Evolutionary conservation across 2,888 invertebrate species (phyloP), one percentile per base, ranked within the genome.

Genomic region (Coenonympha arcania): DNA sequence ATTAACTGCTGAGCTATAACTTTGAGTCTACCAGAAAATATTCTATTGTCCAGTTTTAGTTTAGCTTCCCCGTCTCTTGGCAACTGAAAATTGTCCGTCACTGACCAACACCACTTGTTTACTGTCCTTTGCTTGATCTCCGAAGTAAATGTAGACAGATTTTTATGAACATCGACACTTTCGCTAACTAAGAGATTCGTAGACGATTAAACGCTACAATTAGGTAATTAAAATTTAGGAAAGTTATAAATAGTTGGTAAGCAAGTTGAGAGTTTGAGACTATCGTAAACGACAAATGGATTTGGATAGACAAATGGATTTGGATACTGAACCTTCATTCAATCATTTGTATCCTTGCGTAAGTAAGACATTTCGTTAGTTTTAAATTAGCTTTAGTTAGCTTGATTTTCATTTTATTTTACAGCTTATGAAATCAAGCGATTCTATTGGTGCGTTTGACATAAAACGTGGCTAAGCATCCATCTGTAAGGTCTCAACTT

Each of bases 31-130:
- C 63, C 53, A 45, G n/a, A 50, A 43, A 44, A 55, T 64, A 61
- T 65, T 71, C 66, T 62, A 50, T 66, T 65, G 68, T 74, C 70
- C 11, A 19, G 16, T 28, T 20, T 70, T 18, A 19, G 16, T 28
- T 20, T 43, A 79, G 83, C 83, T 84, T 84, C 84, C 85, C 78
- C 83, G 83, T 83, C 82, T 68, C 64, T 76, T 68, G 71, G 73
- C 79, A 75, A 77, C 75, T 73, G 66, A 46, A 73, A 71, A 79
- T 76, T 76, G 84, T 85, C 83, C 76, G 70, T 81, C 85, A 83
- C 76, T 74, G 72, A 78, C 79, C 79, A 64, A 76, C 80, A 69
- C 73, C 74, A 78, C 71, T 70, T 59, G 46, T 48, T 11, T 43
- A 48, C 58, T 71, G 66, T 62, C 61, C 16, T 24, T 26, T 69